Percentiles rank a stretch among this genome's conserved stretches.
Evolutionary conservation across 2,888 invertebrate species (phyloP).

Genomic region (Orthonevra nobilis): DNA sequence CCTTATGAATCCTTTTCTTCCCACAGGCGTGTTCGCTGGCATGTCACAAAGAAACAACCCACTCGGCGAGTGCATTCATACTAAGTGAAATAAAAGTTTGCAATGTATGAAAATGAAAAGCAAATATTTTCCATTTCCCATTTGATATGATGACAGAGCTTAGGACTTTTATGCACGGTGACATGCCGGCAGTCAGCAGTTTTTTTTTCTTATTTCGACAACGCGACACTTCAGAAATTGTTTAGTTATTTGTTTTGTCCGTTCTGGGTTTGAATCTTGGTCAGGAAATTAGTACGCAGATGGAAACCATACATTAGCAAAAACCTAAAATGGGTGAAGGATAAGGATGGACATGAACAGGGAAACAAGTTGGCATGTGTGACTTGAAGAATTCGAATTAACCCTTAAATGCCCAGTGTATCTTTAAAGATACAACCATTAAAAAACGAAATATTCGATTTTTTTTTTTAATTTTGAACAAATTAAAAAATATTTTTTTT

Average conservation of each 20-base stretch:
- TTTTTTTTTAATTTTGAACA: too few species aligned
- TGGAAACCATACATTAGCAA: slow-evolving; percentile 5
- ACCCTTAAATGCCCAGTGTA: too few species aligned
- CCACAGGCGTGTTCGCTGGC: slow-evolving; percentile 26
- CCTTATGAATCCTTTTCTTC: slow-evolving; percentile 32
- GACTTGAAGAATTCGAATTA: too few species aligned
- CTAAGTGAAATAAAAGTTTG: slow-evolving; percentile 68
- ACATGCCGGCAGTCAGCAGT: slow-evolving; percentile 66
- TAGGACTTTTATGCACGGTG: too few species aligned
- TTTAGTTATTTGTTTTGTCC: slow-evolving; percentile 54
- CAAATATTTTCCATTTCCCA: slow-evolving; percentile 58
- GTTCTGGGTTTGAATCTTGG: slow-evolving; percentile 68
- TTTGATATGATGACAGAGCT: too few species aligned
- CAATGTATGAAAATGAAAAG: slow-evolving; percentile 70
- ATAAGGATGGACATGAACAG: slow-evolving; percentile 19
- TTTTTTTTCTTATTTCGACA: slow-evolving; percentile 70
- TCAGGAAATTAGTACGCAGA: slow-evolving; percentile 54
- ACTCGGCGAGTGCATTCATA: slow-evolving; percentile 45
- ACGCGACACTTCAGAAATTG: slow-evolving; percentile 68
- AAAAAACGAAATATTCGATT: too few species aligned
- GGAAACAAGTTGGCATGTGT: too few species aligned
- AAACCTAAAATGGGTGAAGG: slow-evolving; percentile 54
- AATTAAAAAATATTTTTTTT: too few species aligned
- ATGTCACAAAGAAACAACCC: slow-evolving; percentile 31
- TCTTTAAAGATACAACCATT: too few species aligned